Base-by-base conservation (phyloP, 2,113 vertebrate species). In the Silurus glanis region DNA sequence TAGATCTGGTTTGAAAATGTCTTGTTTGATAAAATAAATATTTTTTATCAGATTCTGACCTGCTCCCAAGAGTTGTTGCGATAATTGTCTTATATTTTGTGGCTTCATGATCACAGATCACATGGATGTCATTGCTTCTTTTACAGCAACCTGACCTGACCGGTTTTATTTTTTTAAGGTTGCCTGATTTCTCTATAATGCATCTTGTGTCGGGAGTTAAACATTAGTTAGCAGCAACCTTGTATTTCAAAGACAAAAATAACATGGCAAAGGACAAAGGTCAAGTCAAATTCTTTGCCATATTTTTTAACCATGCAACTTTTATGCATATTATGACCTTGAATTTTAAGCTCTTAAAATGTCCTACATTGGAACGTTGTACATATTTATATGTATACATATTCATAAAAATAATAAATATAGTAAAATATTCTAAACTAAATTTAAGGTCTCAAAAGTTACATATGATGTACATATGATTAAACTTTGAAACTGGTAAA, bases 61-160 rank as follows among this genome's bases (percentile, higher is more conserved):
- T 58, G n/a, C 51, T 88, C 90, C 88, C 87, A 90, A 23, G 81
- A 87, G 71, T 89, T 66, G 23, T 66, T 25, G 25, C 62, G 61
- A 66, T 86, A 51, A 91, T 89, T 23, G 61, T 91, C 19, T 86
- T 83, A 58, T 56, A 23, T 87, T 88, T 90, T 74, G 61, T 90
- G n/a, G 45, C 78, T 3, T 85, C 84, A 17, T 88, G 66, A 4
- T 89, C 49, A 66, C 87, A 76, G 86, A 89, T 90, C 25, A 87
- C 83, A 71, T 79, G 62, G n/a, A 37, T 37, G 37, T 82, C 84
- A 21, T 83, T 89, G 3, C 37, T 75, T 79, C 80, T 47, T 83
- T 89, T 37, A 81, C 75, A 55, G 6, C 28, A 83, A 53, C 88
- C 88, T 13, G 87, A 89, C 49, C 87, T 88, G 58, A 83, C 45